Percentiles rank a stretch among this genome's conserved stretches.
These are phyloP conservation scores for Tyria jacobaeae DNA, from an alignment of 2,888 invertebrate genomes.

Conservation along the genomic window DNA sequence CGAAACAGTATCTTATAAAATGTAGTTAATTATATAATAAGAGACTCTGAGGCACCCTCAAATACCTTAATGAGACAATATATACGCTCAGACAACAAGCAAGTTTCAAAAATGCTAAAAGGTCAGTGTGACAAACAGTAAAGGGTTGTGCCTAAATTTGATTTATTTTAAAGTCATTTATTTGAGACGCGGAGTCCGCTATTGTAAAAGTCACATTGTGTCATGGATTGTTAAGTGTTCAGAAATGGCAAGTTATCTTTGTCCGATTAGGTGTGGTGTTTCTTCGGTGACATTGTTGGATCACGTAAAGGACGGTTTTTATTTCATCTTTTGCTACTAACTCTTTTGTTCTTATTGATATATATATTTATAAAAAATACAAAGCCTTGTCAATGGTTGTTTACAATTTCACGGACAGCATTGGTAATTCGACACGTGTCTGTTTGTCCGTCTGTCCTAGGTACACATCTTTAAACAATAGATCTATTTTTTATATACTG, in stretches of 20 bases:
- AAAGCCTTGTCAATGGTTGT: background rate
- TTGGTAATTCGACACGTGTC: too few species aligned
- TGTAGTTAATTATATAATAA: background rate
- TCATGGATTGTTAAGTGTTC: slow-evolving; percentile 1
- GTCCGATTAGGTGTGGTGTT: background rate
- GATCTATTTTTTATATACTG: slow-evolving; percentile 27
- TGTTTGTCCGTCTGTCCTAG: slow-evolving; percentile 55
- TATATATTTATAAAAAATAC: slow-evolving; percentile 8
- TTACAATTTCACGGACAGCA: too few species aligned
- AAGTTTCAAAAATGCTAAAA: too few species aligned
- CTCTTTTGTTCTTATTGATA: background rate
- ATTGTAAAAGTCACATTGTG: slow-evolving; percentile 2
- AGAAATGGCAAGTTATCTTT: slow-evolving; percentile 2
- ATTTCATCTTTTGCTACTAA: too few species aligned
- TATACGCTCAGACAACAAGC: background rate
- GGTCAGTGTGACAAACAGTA: slow-evolving; percentile 23
- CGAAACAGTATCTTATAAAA: too few species aligned
- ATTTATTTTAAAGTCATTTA: slow-evolving; percentile 11
- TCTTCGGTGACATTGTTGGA: too few species aligned
- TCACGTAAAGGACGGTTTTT: too few species aligned
- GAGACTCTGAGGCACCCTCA: too few species aligned
- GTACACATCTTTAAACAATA: slow-evolving; percentile 66
- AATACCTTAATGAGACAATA: too few species aligned
- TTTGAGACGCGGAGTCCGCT: slow-evolving; percentile 1
- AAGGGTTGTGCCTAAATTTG: slow-evolving; percentile 19